Conservation (phyloP, 2,888 invertebrate genomes). For the Agrochola lota region DNA sequence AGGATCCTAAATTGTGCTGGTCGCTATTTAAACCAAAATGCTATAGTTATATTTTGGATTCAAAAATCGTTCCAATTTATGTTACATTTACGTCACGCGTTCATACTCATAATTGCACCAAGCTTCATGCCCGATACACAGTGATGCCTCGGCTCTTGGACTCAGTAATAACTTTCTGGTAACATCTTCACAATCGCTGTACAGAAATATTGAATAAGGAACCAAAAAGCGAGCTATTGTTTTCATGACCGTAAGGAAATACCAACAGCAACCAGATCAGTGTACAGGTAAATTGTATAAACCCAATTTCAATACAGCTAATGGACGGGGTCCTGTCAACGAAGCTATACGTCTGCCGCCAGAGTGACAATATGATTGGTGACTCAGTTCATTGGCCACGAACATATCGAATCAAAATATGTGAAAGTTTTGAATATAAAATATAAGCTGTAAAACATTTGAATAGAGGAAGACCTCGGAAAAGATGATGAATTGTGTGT, state of each 20-base stretch:
- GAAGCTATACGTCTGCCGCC: neutral
- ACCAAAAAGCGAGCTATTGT: neutral
- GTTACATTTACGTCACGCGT: neutral
- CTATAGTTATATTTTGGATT: neutral
- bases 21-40: neutral
- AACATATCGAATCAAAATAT: neutral
- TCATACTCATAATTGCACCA: too few species aligned
- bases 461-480: neutral
- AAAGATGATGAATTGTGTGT: neutral
- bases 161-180: neutral
- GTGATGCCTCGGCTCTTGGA: neutral
- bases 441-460: neutral
- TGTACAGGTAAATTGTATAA: neutral
- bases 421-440: neutral
- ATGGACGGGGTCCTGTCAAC: neutral
- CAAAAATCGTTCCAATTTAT: neutral
- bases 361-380: constrained; percentile 5
- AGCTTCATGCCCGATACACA: neutral
- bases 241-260: neutral
- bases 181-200: neutral
- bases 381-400: neutral
- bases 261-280: too few species aligned
- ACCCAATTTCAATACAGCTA: constrained; percentile 1
- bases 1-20: too few species aligned
- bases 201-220: neutral